A percentile compares a stretch with the other conserved stretches of the same genome.
Conservation (phyloP, 2,113 vertebrate species). For the Brachypteracias leptosomus region DNA sequence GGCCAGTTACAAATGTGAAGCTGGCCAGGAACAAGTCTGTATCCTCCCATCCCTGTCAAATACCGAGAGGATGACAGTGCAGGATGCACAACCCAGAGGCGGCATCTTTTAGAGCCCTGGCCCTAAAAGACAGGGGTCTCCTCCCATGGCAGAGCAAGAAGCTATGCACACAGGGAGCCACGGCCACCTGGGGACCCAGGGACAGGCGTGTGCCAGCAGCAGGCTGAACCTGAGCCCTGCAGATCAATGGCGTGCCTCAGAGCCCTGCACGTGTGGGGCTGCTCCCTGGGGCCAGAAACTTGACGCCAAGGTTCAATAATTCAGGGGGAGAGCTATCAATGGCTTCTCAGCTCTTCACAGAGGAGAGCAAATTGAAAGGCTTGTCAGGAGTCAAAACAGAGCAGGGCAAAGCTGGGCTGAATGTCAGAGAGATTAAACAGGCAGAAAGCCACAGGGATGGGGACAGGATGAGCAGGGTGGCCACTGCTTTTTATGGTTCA, state of each 20-base stretch:
- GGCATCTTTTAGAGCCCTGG: background rate
- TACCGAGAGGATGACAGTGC: accelerated
- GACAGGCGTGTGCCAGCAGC: background rate
- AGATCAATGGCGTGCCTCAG: slow-evolving; percentile 76
- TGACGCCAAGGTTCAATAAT: slow-evolving; percentile 78
- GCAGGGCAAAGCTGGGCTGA: slow-evolving; percentile 68
- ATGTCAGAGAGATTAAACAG: slow-evolving; percentile 63
- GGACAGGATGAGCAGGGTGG: accelerated
- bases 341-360: slow-evolving; percentile 86
- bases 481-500: background rate
- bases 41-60: background rate
- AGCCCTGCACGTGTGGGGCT: background rate
- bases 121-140: background rate
- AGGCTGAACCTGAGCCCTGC: slow-evolving; percentile 77
- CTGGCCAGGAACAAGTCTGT: background rate
- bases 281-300: slow-evolving; percentile 77
- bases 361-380: slow-evolving; percentile 92
- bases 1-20: background rate
- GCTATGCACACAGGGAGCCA: background rate
- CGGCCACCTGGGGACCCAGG: background rate
- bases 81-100: background rate
- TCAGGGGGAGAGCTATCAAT: slow-evolving; percentile 83
- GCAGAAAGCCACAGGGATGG: slow-evolving; percentile 24
- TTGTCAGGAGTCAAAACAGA: slow-evolving; percentile 91
- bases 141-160: background rate